Base-by-base conservation (phyloP, 1,140 invertebrate species). In the Macrobrachium rosenbergii region DNA sequence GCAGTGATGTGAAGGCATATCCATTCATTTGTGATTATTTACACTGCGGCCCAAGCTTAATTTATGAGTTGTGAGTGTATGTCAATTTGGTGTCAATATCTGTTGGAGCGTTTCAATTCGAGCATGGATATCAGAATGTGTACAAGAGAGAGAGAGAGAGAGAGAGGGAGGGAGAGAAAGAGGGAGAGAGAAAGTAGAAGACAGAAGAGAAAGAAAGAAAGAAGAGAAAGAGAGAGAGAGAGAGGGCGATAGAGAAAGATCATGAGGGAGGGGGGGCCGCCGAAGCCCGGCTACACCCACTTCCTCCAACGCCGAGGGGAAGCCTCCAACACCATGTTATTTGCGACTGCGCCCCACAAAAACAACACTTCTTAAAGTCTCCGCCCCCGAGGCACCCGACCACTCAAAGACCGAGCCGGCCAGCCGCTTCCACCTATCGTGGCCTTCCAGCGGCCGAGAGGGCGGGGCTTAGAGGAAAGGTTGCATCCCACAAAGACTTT, bases 51-150 rank as follows among this genome's bases (percentile, higher is more conserved):
- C 85, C 85, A 37, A 64, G 77, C 85, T 87, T 87, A 87, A 87
- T 87, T 87, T 87, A 79, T 87, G 85, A 87, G 78, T 87, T 81
- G 78, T 87, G 85, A 87, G 85, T 87, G 85, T 87, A 87, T 87
- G 85, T 87, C 85, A 87, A 87, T 87, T 87, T 87, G 85, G 85
- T 87, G 85, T 87, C 85, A 87, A 87, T 87, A 87, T 87, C 85
- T 87, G 85, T 76, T 87, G 85, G 81, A 87, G 85, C 85, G 85
- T 87, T 87, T 81, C 78, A 81, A 81, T 87, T 81, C 85, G 79
- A 81, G 52, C 85, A 80, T 87, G 85, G 85, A 81, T 87, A 81
- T 73, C 85, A 81, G 85, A 79, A 19, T 80, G 85, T 87, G 79
- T 81, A 76, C 78, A 81, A 60, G 85, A 37, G 78, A 67, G 62